Evolutionary conservation across 2,888 invertebrate genomes (phyloP).

Genomic region (Agriopis marginaria): DNA sequence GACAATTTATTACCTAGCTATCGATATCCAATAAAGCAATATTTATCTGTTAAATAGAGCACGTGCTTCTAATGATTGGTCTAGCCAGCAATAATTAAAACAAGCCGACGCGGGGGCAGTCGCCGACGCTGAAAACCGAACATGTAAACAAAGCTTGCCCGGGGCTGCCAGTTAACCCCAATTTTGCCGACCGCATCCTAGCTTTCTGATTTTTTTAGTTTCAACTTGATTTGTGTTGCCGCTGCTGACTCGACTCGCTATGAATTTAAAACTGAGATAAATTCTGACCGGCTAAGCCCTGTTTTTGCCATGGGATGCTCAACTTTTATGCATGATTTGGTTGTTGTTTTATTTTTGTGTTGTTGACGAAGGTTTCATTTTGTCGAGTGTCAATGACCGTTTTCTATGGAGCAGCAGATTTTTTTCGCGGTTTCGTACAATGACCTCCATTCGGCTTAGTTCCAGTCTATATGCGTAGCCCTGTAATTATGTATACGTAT

Average conservation of each 20-base stretch:
- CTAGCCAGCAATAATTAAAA: constrained; percentile 61
- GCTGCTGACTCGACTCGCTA: constrained; percentile 56
- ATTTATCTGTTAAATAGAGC: constrained; percentile 30
- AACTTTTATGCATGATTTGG: constrained; percentile 17
- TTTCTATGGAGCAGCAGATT: no score
- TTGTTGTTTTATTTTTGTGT: neutral
- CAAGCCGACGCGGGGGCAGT: constrained; percentile 54
- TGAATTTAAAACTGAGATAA: constrained; percentile 51
- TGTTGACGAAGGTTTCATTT: no score
- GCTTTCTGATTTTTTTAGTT: constrained; percentile 64
- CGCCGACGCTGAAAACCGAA: constrained; percentile 57
- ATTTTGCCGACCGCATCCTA: constrained; percentile 63
- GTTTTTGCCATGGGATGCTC: constrained; percentile 15
- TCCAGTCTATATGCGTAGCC: no score
- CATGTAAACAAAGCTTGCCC: constrained; percentile 69
- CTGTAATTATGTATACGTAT: no score
- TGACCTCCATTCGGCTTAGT: no score
- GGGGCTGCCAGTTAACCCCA: constrained; percentile 64
- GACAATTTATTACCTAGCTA: neutral
- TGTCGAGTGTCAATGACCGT: no score
- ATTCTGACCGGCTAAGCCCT: constrained; percentile 32
- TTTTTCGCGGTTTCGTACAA: no score
- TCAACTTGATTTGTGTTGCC: constrained; percentile 67
- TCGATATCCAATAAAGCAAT: constrained; percentile 8
- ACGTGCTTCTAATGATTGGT: constrained; percentile 52